Evolutionary conservation across 2,888 invertebrate species (phyloP).

Genomic region (Campoplex capitator): DNA sequence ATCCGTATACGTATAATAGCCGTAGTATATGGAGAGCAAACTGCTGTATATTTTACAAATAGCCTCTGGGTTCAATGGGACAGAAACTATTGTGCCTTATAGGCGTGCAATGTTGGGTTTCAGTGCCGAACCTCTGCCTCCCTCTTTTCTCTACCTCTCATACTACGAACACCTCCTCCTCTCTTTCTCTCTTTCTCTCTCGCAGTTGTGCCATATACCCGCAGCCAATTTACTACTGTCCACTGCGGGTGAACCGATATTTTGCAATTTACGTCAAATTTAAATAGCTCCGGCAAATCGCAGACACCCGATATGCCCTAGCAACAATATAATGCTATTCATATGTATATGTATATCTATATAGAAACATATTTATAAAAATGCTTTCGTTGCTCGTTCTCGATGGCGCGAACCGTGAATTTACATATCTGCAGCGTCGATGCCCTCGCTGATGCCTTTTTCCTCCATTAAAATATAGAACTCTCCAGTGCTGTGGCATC

Average conservation of each 20-base stretch:
- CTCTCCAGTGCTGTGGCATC: slow-evolving; percentile 20
- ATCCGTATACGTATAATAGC: slow-evolving; percentile 16
- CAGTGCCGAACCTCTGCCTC: slow-evolving; percentile 19
- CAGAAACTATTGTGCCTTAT: slow-evolving; percentile 62
- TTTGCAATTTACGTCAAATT: slow-evolving; percentile 66
- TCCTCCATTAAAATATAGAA: slow-evolving; percentile 39
- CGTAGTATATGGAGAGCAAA: slow-evolving; percentile 31
- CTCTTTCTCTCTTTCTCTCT: background rate
- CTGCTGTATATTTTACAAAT: slow-evolving; percentile 57
- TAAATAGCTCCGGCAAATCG: slow-evolving; percentile 63
- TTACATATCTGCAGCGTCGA: slow-evolving; percentile 62
- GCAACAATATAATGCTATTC: slow-evolving; percentile 36
- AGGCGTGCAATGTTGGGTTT: slow-evolving; percentile 43
- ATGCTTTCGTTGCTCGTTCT: slow-evolving; percentile 52
- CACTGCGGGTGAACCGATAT: slow-evolving; percentile 61
- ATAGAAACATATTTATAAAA: slow-evolving; percentile 35
- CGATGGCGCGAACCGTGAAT: slow-evolving; percentile 46
- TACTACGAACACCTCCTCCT: slow-evolving; percentile 43
- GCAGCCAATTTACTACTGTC: slow-evolving; percentile 63
- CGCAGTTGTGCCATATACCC: slow-evolving; percentile 46
- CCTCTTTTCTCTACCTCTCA: slow-evolving; percentile 49
- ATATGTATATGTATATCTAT: background rate
- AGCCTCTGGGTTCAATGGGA: slow-evolving; percentile 51
- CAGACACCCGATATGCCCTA: slow-evolving; percentile 38
- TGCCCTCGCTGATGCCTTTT: slow-evolving; percentile 48